Base-by-base conservation (phyloP, 2,113 vertebrate species). In the Phylloscopus whistleri region DNA sequence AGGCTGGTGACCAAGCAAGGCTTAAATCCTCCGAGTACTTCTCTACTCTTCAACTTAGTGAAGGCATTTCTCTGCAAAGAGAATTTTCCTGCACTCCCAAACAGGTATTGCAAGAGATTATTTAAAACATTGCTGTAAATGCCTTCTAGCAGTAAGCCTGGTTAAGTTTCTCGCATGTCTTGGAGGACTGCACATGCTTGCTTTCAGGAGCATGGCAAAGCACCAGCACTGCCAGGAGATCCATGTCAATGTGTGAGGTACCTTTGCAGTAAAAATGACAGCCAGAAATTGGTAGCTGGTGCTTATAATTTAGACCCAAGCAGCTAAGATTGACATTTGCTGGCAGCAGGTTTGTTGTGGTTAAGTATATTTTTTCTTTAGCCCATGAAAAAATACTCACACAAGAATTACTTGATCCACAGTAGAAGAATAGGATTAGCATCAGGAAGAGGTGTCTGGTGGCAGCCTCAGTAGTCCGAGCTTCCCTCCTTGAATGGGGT, bases 351-450 rank as follows among this genome's bases (percentile, higher is more conserved):
- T 96, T 94, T 95, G 90, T 95, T 94, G 91, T 93, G 91, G 87
- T 94, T 93, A 92, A 90, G 68, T 66, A 92, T 96, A 79, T 95
- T 85, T 94, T 94, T 95, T 90, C 94, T 89, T 84, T 93, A 95
- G 94, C 69, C 93, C 81, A 85, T 68, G 62, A 92, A 92, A 95
- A 95, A 92, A 82, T 69, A 83, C 67, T 81, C 80, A 26, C 69
- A 84, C 72, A 94, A 81, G 73, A 96, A 93, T 92, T 85, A 90
- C 82, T 93, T 85, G 83, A 89, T 95, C 79, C 23, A 7, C 84
- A 82, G 93, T 73, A 96, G 95, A 90, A 96, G 92, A 96, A 94
- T 73, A 94, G 97, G 93, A 96, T 94, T 96, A 96, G 46, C 64
- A 53, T 73, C 90, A 96, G 92, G 95, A 95, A 93, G 67, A 85